Percentiles rank a stretch among this genome's conserved stretches.
Evolutionary conservation across 2,113 vertebrate species (phyloP).

Genomic region (Pteruthius melanotis): DNA sequence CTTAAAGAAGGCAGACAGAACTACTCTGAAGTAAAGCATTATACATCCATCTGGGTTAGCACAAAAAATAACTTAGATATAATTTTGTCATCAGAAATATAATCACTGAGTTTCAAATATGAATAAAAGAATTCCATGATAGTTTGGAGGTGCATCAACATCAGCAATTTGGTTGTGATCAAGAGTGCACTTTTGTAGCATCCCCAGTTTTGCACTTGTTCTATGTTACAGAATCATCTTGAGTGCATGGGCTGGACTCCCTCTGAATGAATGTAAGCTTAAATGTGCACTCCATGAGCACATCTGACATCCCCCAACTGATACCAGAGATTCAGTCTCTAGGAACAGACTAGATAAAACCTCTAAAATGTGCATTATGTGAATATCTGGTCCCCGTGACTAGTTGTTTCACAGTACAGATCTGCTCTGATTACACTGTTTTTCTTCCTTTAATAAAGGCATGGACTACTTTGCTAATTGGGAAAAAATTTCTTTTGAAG

Average conservation of each 20-base stretch:
- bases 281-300: accelerated
- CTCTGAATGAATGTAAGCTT: neutral
- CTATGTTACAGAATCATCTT: neutral
- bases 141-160: neutral
- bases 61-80: neutral
- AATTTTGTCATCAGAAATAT: neutral
- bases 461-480: neutral
- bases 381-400: neutral
- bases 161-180: neutral
- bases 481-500: neutral
- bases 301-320: neutral
- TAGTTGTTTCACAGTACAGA: neutral
- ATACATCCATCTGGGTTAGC: neutral
- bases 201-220: neutral
- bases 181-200: neutral
- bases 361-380: neutral
- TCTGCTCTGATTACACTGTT: neutral
- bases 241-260: neutral
- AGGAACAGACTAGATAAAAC: neutral
- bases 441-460: neutral
- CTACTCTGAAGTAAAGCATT: neutral
- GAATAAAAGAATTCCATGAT: neutral
- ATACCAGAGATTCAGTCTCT: neutral
- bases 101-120: neutral
- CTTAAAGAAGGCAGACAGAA: neutral